Evolutionary conservation across 2,797 vertebrate genomes (phyloP).

Genomic region (Diceros bicornis): DNA sequence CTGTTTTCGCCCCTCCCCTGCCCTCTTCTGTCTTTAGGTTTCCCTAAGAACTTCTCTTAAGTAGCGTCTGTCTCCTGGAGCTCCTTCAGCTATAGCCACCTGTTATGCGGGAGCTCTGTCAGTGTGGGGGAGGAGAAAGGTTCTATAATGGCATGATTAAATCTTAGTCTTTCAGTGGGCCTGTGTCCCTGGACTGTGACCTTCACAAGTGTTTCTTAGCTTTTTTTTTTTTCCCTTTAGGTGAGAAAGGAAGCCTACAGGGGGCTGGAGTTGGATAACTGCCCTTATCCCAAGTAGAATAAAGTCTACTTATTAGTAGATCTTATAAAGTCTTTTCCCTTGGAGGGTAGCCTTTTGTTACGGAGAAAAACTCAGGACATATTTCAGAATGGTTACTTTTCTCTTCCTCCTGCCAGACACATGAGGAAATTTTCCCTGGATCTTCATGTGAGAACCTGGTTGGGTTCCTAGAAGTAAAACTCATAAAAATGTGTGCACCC

Average conservation of each 20-base stretch:
- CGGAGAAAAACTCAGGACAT: neutral
- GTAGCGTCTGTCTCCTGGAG: neutral
- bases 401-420: neutral
- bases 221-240: neutral
- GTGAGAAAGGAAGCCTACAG: neutral
- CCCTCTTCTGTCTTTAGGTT: neutral
- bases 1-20: no score
- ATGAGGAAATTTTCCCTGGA: neutral
- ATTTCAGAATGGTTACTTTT: slow-evolving; percentile 6
- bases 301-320: neutral
- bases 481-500: neutral
- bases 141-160: neutral
- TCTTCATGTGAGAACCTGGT: neutral
- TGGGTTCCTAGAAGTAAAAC: neutral
- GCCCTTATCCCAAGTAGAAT: neutral
- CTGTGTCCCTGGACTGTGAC: neutral
- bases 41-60: neutral
- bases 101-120: neutral
- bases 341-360: neutral
- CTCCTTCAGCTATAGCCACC: no score
- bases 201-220: neutral
- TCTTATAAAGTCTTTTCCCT: neutral
- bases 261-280: neutral
- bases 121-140: no score
- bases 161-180: neutral